Conservation (phyloP, 2,797 vertebrate species). For the Pseudochirops cupreus region DNA sequence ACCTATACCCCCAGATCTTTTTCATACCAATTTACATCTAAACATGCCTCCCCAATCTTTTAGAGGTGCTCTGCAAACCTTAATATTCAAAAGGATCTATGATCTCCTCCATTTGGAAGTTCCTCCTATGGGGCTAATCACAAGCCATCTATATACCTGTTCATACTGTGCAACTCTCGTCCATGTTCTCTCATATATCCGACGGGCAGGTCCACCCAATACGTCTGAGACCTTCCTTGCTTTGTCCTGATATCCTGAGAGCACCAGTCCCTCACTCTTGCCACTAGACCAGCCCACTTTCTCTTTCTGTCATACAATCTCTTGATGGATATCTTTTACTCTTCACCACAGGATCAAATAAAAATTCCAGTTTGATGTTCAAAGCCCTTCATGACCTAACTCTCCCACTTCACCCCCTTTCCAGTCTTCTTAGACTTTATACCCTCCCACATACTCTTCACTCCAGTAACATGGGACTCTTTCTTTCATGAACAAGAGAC, state of each 20-base stretch:
- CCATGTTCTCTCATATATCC: fast-evolving
- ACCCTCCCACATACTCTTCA: background rate
- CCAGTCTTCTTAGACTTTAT: background rate
- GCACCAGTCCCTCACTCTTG: background rate
- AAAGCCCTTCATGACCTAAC: background rate
- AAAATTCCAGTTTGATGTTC: background rate
- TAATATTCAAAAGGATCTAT: background rate
- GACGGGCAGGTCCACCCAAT: background rate
- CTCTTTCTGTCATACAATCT: background rate
- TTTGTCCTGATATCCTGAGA: background rate
- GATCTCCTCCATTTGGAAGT: background rate
- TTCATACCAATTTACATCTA: background rate
- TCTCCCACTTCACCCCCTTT: background rate
- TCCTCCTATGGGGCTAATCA: background rate
- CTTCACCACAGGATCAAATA: background rate
- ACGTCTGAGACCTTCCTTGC: background rate
- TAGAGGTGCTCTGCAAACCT: background rate
- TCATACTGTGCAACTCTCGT: fast-evolving
- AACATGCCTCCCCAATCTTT: background rate
- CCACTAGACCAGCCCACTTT: background rate
- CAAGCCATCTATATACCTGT: background rate
- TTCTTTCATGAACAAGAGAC: background rate
- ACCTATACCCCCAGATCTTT: background rate
- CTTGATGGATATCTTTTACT: background rate
- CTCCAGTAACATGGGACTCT: background rate